Evolutionary conservation across 2,888 invertebrate genomes (phyloP).

Genomic region (Priocnemis perturbator): DNA sequence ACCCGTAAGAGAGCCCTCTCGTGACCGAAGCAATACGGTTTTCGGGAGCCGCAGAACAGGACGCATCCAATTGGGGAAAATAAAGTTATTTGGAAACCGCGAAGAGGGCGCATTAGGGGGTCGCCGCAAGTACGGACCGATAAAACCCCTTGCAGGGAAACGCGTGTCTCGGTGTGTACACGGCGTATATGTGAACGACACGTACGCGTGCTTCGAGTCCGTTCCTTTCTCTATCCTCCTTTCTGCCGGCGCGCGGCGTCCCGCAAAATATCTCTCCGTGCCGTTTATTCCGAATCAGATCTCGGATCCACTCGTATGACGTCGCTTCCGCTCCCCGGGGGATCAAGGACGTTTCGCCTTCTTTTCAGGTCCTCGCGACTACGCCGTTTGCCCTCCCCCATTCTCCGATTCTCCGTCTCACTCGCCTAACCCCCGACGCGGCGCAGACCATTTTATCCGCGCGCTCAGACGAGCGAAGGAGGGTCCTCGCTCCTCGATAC

Average conservation of each 20-base stretch:
- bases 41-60: conserved; percentile 14
- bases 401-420: conserved; percentile 24
- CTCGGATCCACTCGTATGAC: conserved; percentile 62
- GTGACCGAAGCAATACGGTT: conserved; percentile 2
- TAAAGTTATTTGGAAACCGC: conserved; percentile 51
- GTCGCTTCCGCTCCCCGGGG: conserved; percentile 56
- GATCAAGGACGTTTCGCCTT: conserved; percentile 3
- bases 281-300: conserved; percentile 68
- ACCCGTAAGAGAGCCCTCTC: neutral
- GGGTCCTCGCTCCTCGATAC: conserved; percentile 13
- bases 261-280: conserved; percentile 51
- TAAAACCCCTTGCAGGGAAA: conserved; percentile 46
- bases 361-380: conserved; percentile 22
- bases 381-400: conserved; percentile 35
- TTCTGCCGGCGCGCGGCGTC: conserved; percentile 6
- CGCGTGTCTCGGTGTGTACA: conserved; percentile 28
- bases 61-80: conserved; percentile 45
- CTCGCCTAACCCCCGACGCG: conserved; percentile 7
- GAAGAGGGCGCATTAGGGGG: conserved; percentile 36
- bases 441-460: conserved; percentile 40
- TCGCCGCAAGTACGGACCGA: conserved; percentile 44
- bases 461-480: conserved; percentile 11
- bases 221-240: conserved; percentile 17
- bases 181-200: conserved; percentile 12
- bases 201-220: conserved; percentile 8